Evolutionary conservation across 2,113 vertebrate genomes (phyloP).

Genomic region (Hirundichthys speculiger): DNA sequence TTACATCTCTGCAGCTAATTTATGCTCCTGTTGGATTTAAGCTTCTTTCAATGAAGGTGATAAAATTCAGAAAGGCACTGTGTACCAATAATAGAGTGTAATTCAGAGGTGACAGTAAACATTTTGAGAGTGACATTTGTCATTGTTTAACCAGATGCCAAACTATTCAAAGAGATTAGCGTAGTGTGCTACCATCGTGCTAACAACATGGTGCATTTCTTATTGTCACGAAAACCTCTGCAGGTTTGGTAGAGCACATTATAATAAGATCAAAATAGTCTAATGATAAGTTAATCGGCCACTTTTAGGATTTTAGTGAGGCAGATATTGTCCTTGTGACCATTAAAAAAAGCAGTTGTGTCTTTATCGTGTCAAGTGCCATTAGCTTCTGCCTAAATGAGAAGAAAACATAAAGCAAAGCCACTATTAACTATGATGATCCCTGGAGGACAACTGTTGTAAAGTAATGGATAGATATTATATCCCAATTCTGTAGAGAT

Average conservation of each 20-base stretch:
- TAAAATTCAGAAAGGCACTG: slow-evolving; percentile 23
- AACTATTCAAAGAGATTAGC: slow-evolving; percentile 50
- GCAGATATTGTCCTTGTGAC: slow-evolving; percentile 19
- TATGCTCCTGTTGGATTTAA: background rate
- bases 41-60: slow-evolving; percentile 27
- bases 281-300: slow-evolving; percentile 35
- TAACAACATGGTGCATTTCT: slow-evolving; percentile 11
- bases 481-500: slow-evolving; percentile 50
- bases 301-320: slow-evolving; percentile 39
- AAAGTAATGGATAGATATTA: slow-evolving; percentile 63
- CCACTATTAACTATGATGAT: slow-evolving; percentile 38
- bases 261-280: slow-evolving; percentile 29
- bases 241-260: slow-evolving; percentile 15
- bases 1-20: background rate
- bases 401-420: slow-evolving; percentile 27
- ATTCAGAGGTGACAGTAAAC: slow-evolving; percentile 21
- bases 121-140: slow-evolving; percentile 26
- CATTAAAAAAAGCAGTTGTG: slow-evolving; percentile 5
- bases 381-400: slow-evolving; percentile 49
- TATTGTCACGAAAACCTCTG: slow-evolving; percentile 17
- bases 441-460: slow-evolving; percentile 45
- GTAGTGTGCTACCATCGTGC: slow-evolving; percentile 22
- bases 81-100: slow-evolving; percentile 35
- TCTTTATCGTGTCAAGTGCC: slow-evolving; percentile 61
- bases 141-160: slow-evolving; percentile 48